Percentiles rank a stretch among this genome's conserved stretches.
These are phyloP conservation scores for Aporophyla nigra DNA, from an alignment of 2,888 invertebrate species.

Conservation along the genomic window DNA sequence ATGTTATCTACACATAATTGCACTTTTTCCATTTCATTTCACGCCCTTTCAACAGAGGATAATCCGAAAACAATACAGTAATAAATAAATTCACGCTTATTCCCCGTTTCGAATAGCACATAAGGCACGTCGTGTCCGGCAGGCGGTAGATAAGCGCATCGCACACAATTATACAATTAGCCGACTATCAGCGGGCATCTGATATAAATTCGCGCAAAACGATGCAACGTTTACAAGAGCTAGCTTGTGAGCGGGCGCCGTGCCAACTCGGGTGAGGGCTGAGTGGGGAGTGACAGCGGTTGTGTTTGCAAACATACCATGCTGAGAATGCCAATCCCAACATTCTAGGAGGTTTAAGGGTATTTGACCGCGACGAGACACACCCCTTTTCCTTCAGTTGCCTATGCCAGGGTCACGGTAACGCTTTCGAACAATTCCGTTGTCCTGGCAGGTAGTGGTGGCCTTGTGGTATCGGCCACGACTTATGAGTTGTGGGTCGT, in stretches of 20 bases:
- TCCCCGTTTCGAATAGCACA: conserved; percentile 13
- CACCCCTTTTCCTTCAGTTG: too few species aligned
- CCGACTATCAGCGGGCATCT: conserved; percentile 74
- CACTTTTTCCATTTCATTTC: not conserved
- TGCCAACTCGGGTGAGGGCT: conserved; percentile 64
- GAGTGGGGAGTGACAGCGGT: conserved; percentile 46
- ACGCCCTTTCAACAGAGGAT: not conserved
- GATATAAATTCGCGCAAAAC: conserved; percentile 76
- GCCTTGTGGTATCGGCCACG: too few species aligned
- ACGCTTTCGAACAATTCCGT: too few species aligned
- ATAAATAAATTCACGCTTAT: conserved; percentile 8
- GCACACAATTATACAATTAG: conserved; percentile 74
- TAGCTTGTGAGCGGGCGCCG: conserved; percentile 66
- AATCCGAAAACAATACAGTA: not conserved
- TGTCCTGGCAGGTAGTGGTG: too few species aligned
- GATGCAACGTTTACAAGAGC: conserved; percentile 76
- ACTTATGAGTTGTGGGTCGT: too few species aligned
- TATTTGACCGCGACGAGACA: not conserved
- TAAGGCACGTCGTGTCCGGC: conserved; percentile 16
- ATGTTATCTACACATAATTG: not conserved
- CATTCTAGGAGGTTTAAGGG: not conserved
- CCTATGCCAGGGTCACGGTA: too few species aligned
- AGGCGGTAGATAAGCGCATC: conserved; percentile 40
- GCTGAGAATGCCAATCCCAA: not conserved
- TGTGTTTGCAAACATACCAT: not conserved